Conservation (phyloP, 2,888 invertebrate genomes). For the Caenorhabditis virilis region DNA sequence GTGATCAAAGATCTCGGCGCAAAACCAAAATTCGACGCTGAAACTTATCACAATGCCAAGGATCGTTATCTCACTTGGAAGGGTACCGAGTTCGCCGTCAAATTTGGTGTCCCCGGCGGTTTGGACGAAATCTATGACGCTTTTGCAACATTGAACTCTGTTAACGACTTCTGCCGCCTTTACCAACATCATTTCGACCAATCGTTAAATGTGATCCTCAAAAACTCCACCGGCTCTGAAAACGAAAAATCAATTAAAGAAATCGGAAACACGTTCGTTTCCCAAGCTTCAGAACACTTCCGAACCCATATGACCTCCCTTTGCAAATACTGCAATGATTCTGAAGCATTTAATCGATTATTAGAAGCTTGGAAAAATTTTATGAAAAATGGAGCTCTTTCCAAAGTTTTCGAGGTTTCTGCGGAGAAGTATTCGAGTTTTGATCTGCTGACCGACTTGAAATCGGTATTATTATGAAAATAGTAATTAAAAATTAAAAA, state of each 20-base stretch:
- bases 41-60: slow-evolving; percentile 30
- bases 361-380: slow-evolving; percentile 35
- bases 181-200: slow-evolving; percentile 40
- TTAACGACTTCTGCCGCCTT: slow-evolving; percentile 35
- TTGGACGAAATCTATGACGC: slow-evolving; percentile 37
- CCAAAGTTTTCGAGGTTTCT: slow-evolving; percentile 9
- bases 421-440: slow-evolving; percentile 20
- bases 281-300: slow-evolving; percentile 24
- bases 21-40: slow-evolving; percentile 32
- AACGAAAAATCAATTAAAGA: slow-evolving; percentile 21
- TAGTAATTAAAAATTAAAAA: neutral
- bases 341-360: slow-evolving; percentile 19
- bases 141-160: slow-evolving; percentile 24
- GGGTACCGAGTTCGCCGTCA: slow-evolving; percentile 39
- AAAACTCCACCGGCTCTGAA: slow-evolving; percentile 5
- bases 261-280: slow-evolving; percentile 15
- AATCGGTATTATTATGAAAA: slow-evolving; percentile 9
- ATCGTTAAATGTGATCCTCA: slow-evolving; percentile 8
- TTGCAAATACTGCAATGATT: slow-evolving; percentile 37
- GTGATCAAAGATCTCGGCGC: slow-evolving; percentile 35
- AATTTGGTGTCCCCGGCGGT: slow-evolving; percentile 23
- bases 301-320: slow-evolving; percentile 27
- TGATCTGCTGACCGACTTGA: slow-evolving; percentile 25
- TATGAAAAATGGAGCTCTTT: slow-evolving; percentile 24
- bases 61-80: slow-evolving; percentile 42